A percentile compares a stretch with the other conserved stretches of the same genome.
Evolutionary conservation across 2,113 vertebrate genomes (phyloP).

Genomic region (Sarotherodon lohbergeri): DNA sequence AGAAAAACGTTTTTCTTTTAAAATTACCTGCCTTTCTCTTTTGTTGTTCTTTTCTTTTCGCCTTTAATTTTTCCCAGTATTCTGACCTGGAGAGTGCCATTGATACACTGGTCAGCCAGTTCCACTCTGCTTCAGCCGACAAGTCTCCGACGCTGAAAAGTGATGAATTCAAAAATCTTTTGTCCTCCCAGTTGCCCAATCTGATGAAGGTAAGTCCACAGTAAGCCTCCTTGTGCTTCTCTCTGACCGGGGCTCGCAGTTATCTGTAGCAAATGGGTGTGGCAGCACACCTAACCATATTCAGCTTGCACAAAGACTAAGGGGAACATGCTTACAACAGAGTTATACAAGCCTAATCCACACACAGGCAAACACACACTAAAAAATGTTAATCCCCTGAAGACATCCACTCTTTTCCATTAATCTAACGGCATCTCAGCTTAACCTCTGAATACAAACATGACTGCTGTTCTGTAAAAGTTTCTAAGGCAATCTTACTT

Average conservation of each 20-base stretch:
- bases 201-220: conserved; percentile 59
- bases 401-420: not conserved
- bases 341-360: not conserved
- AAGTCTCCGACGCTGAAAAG: conserved; percentile 58
- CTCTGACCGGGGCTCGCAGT: rapidly evolving
- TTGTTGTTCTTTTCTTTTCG: rapidly evolving
- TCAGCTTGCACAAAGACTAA: not conserved
- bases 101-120: conserved; percentile 69
- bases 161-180: conserved; percentile 70
- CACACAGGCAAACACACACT: not conserved
- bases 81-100: conserved; percentile 75
- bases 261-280: not conserved
- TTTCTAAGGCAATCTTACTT: not conserved
- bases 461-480: not conserved
- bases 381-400: not conserved
- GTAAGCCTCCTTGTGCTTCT: not conserved
- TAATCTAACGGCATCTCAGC: not conserved
- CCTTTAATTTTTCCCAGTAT: conserved; percentile 13
- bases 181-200: conserved; percentile 68
- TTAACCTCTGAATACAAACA: not conserved
- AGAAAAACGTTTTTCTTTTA: not conserved
- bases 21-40: not conserved
- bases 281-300: not conserved
- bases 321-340: not conserved
- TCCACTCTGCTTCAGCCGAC: conserved; percentile 64